Base-by-base conservation (phyloP, 2,888 invertebrate species). In the Phasia obesa region DNA sequence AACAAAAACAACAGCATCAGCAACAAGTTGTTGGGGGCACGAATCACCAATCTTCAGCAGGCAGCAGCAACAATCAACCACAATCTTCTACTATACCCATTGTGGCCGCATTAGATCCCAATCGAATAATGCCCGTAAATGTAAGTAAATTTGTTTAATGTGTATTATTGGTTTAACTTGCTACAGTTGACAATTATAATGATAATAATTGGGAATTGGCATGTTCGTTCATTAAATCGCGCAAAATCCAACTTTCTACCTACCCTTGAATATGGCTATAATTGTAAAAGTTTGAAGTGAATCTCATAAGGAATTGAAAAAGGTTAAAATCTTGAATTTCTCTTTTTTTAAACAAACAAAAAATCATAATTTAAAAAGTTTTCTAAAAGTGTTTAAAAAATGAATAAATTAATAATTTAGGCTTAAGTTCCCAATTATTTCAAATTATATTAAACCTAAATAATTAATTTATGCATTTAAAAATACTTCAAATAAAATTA, bases 101-200 rank as follows among this genome's bases (percentile, higher is more conserved):
- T 69, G 90, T 92, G 31, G 91, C 92, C 38, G 91, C 92, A 42
- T 87, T 93, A 75, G 93, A 93, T 85, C 91, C 93, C 75, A 92
- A 91, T 85, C 92, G 93, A 87, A 92, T 93, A 89, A 93, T 93
- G 88, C 93, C 93, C 80, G 93, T 93, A 51, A 93, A 93, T 88
- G 92, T 92, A 85, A 88, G 89, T 84, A 15, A 42, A 49, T 35
- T 19, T 21, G 15, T 15, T 60, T 21, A 4, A 42, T 23, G 4
- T 4, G 17, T 17, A 3, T 5, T 17, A 3, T 5, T 17, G 13
- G 21, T 11, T 57, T 17, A 42, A 25, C 13, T 55, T 38, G 11
- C 7, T 17, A 44, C n/a, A 5, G 5, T n/a, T 38, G 4, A 13
- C 42, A 42, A 2, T 42, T 1, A n/a, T n/a, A 15, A 42, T 5